Conservation (phyloP, 2,888 invertebrate genomes). For the Linnaemya tessellans region DNA sequence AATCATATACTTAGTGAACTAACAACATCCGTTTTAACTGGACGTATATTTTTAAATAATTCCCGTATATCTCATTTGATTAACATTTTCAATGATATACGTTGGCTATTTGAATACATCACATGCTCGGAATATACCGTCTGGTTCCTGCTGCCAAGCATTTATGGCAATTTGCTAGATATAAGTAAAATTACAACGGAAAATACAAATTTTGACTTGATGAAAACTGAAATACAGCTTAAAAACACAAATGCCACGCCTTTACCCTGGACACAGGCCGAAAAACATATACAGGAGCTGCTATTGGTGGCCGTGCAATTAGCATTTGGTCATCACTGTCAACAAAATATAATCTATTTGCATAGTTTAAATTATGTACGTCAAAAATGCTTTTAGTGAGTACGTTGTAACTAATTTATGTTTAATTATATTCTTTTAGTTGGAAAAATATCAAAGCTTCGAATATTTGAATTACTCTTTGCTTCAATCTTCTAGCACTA, state of each 20-base stretch:
- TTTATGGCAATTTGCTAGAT: conserved; percentile 49
- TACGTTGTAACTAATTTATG: background rate
- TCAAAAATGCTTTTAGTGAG: background rate
- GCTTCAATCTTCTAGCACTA: background rate
- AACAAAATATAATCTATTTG: conserved; percentile 63
- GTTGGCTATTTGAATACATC: conserved; percentile 67
- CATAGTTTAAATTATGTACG: conserved; percentile 61
- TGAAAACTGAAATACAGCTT: conserved; percentile 60
- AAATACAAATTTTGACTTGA: conserved; percentile 57
- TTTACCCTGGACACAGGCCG: conserved; percentile 40
- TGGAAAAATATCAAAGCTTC: conserved; percentile 55
- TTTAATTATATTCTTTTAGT: conserved; percentile 22
- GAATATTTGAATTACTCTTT: conserved; percentile 51
- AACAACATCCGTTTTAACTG: conserved; percentile 47
- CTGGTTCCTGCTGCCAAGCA: conserved; percentile 55
- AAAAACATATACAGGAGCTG: conserved; percentile 57
- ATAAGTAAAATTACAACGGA: conserved; percentile 51
- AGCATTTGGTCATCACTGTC: conserved; percentile 63
- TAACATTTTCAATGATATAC: conserved; percentile 62
- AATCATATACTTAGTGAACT: conserved; percentile 26
- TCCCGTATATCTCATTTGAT: conserved; percentile 48
- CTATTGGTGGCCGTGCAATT: conserved; percentile 60
- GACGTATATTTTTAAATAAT: conserved; percentile 32
- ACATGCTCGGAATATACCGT: conserved; percentile 60
- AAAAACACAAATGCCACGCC: background rate